Conservation (phyloP, 1,140 invertebrate genomes). For the Leptonema lineaticorne region DNA sequence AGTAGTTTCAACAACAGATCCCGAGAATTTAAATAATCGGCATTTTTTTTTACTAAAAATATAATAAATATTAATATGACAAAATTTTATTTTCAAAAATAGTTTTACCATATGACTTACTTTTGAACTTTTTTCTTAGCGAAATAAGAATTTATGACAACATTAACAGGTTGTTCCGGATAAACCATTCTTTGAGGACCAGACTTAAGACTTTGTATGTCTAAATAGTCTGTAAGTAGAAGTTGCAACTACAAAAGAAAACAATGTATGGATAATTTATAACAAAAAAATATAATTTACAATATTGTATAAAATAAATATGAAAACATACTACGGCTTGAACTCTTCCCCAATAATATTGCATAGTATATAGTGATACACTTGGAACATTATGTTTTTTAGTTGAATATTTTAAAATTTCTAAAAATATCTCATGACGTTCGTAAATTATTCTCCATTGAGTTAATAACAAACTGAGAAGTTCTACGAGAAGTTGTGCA, state of each 20-base stretch:
- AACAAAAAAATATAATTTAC: neutral
- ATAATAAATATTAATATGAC: neutral
- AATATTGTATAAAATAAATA: neutral
- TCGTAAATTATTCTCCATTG: slow-evolving; percentile 74
- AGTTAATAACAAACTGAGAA: slow-evolving; percentile 67
- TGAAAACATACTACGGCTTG: slow-evolving; percentile 71
- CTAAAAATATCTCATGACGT: slow-evolving; percentile 66
- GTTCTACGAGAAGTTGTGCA: slow-evolving; percentile 55
- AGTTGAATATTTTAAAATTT: slow-evolving; percentile 60
- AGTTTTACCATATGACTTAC: too few species aligned
- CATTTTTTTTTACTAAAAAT: slow-evolving; percentile 57
- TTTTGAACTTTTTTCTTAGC: slow-evolving; percentile 59
- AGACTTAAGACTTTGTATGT: slow-evolving; percentile 70
- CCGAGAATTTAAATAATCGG: slow-evolving; percentile 73
- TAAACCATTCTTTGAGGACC: slow-evolving; percentile 60
- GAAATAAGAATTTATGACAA: slow-evolving; percentile 50
- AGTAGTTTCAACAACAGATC: slow-evolving; percentile 66
- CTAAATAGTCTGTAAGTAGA: slow-evolving; percentile 79
- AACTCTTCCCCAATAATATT: slow-evolving; percentile 86
- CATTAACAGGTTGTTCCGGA: slow-evolving; percentile 54
- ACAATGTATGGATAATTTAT: slow-evolving; percentile 10
- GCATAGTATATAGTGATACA: slow-evolving; percentile 70
- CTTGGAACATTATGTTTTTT: slow-evolving; percentile 58
- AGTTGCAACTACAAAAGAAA: slow-evolving; percentile 67
- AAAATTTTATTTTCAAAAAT: neutral